Conservation (phyloP, 2,113 vertebrate species). For the Thamnophis sirtalis region DNA sequence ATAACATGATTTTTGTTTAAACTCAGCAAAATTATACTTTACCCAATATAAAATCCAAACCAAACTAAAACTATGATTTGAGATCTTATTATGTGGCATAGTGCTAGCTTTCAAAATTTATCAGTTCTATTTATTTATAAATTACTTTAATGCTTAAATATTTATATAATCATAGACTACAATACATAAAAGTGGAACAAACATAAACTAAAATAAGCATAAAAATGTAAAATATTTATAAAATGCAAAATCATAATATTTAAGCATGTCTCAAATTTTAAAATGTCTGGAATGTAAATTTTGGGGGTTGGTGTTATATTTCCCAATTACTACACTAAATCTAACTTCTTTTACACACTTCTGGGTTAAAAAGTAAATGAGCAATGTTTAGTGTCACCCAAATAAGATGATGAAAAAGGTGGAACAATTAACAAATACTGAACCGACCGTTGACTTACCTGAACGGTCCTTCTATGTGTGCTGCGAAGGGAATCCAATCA, state of each 20-base stretch:
- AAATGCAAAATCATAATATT: background rate
- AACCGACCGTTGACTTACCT: no score
- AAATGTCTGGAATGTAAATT: background rate
- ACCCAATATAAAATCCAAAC: background rate
- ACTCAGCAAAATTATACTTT: background rate
- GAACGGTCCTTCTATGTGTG: no score
- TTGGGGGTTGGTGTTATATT: background rate
- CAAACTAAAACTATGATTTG: background rate
- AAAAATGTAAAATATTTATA: background rate
- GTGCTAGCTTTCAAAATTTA: no score
- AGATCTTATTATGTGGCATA: background rate
- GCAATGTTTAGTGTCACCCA: background rate
- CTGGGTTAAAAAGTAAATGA: background rate
- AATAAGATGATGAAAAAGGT: background rate
- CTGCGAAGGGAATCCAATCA: no score
- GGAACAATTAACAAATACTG: background rate
- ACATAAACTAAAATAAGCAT: background rate
- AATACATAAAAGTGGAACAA: background rate
- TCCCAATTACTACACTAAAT: background rate
- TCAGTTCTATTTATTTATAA: background rate
- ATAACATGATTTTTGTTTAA: background rate
- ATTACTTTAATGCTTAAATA: background rate
- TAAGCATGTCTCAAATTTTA: background rate
- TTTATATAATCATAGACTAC: background rate
- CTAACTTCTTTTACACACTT: background rate